Percentiles rank a stretch among this genome's conserved stretches.
These are phyloP conservation scores for Rotaria socialis DNA, from an alignment of 2,888 invertebrate genomes.

Conservation along the genomic window DNA sequence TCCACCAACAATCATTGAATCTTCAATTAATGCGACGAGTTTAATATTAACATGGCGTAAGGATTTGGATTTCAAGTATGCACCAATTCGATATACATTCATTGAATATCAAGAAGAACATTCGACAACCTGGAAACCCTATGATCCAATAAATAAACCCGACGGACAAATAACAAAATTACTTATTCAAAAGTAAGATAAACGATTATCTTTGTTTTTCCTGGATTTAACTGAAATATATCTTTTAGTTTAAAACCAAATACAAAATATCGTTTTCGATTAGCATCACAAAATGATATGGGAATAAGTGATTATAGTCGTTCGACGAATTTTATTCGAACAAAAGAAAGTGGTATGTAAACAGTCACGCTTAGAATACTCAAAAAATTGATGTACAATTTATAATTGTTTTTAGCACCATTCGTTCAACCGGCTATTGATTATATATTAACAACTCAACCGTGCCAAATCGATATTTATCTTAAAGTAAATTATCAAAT, in stretches of 20 bases:
- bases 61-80: conserved; percentile 74
- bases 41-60: conserved; percentile 97
- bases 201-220: not conserved
- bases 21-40: conserved; percentile 81
- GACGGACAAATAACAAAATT: conserved; percentile 4
- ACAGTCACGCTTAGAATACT: no score
- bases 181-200: not conserved
- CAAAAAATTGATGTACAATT: not conserved
- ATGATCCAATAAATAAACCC: conserved; percentile 1
- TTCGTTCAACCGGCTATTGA: not conserved
- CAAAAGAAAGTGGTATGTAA: conserved; percentile 30
- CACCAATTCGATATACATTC: conserved; percentile 84
- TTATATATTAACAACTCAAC: not conserved
- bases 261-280: conserved; percentile 82
- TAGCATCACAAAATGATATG: conserved; percentile 90
- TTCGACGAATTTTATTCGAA: conserved; percentile 69
- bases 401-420: not conserved
- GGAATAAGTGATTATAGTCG: conserved; percentile 86
- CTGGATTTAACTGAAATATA: not conserved
- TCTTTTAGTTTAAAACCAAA: conserved; percentile 70
- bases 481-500: not conserved
- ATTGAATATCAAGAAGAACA: conserved; percentile 66
- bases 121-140: conserved; percentile 13
- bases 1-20: conserved; percentile 76
- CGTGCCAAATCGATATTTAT: conserved; percentile 1